These are phyloP conservation scores for Thymelicus sylvestris DNA, from an alignment of 2,888 invertebrate genomes.

Conservation along the genomic window DNA sequence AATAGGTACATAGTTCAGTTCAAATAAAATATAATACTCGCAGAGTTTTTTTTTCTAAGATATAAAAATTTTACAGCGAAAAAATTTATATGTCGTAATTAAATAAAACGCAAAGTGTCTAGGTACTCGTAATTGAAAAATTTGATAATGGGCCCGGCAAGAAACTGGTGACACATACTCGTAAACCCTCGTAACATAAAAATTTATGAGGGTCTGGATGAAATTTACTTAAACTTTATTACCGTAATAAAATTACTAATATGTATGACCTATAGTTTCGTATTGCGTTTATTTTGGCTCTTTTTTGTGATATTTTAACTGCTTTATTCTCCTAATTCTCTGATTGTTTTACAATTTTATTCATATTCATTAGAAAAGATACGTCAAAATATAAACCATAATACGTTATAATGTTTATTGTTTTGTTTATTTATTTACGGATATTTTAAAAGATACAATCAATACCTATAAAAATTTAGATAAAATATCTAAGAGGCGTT, in stretches of 20 bases:
- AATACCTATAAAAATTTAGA: no score
- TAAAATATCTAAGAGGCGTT: no score
- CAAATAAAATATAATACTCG: no score
- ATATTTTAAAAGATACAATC: no score
- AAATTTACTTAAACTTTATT: conserved; percentile 60
- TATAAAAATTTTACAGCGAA: no score
- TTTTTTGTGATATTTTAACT: neutral
- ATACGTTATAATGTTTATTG: neutral
- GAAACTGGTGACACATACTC: conserved; percentile 53
- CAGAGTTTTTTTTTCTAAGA: no score
- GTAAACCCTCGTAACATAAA: conserved; percentile 56
- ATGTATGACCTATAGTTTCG: conserved; percentile 50
- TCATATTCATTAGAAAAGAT: no score
- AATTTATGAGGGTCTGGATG: conserved; percentile 53
- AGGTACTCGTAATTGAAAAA: conserved; percentile 42
- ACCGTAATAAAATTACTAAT: conserved; percentile 56
- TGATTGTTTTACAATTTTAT: no score
- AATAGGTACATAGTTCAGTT: no score
- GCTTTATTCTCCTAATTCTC: neutral
- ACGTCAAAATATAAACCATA: neutral
- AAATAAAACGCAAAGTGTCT: conserved; percentile 25
- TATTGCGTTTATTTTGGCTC: conserved; percentile 28
- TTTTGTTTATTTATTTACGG: no score
- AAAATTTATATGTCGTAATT: conserved; percentile 3
- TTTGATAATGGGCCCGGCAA: conserved; percentile 44